A percentile compares a stretch with the other conserved stretches of the same genome.
phyloP scores from a whole-genome alignment of 2,113 vertebrate genomes.

The Anhinga rufa region DNA sequence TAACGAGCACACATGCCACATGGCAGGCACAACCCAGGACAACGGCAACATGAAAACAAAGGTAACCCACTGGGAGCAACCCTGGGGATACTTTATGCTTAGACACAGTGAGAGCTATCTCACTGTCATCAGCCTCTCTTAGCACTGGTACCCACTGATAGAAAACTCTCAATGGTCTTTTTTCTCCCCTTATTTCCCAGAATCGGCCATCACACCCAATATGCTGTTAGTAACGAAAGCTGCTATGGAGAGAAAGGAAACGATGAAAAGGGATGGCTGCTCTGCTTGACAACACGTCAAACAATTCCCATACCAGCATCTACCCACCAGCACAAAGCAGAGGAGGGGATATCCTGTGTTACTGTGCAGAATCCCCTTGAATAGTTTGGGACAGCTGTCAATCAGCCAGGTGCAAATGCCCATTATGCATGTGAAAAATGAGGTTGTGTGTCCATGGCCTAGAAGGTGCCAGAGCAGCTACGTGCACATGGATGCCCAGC shows the following conservation, averaged over 20 bases:
- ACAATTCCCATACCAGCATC: not conserved
- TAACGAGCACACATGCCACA: not conserved
- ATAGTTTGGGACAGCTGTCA: not conserved
- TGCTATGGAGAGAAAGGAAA: not conserved
- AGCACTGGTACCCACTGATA: not conserved
- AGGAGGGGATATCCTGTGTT: not conserved
- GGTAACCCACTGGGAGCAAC: not conserved
- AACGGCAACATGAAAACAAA: not conserved
- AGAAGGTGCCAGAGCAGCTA: not conserved
- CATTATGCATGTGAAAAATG: not conserved
- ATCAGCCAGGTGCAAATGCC: conserved; percentile 12
- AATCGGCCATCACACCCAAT: not conserved
- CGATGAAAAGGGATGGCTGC: not conserved
- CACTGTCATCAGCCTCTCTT: not conserved
- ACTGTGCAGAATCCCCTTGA: not conserved
- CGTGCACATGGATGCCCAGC: accelerated
- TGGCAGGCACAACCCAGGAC: not conserved
- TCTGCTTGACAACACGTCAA: not conserved
- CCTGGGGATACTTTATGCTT: not conserved
- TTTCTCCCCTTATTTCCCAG: not conserved
- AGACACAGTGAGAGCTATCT: not conserved
- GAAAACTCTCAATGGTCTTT: not conserved
- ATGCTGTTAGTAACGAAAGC: not conserved
- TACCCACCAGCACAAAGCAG: not conserved
- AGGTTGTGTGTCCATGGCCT: not conserved